These are phyloP conservation scores for Stenichneumon culpator DNA, from an alignment of 2,888 invertebrate genomes.

Conservation along the genomic window DNA sequence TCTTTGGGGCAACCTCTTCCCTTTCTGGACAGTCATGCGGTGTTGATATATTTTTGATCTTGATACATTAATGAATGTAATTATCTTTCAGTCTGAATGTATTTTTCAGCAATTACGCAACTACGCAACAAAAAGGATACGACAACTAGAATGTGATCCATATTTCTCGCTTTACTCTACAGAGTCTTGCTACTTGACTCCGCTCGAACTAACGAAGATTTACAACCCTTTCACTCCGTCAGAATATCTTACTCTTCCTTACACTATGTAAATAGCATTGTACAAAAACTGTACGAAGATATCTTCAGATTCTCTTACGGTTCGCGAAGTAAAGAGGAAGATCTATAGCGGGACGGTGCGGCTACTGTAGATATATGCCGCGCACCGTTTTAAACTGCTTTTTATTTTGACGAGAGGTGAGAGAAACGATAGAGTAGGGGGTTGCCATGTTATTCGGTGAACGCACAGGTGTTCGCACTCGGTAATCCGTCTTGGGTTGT, in stretches of 20 bases:
- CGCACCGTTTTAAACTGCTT: constrained; percentile 43
- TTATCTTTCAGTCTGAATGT: too few relatives aligned
- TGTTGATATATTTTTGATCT: too few relatives aligned
- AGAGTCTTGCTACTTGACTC: constrained; percentile 6
- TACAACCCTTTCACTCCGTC: constrained; percentile 27
- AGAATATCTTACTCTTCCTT: constrained; percentile 38
- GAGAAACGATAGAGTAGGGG: background rate
- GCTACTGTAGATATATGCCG: constrained; percentile 3
- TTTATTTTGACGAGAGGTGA: constrained; percentile 35
- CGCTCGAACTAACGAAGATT: constrained; percentile 50
- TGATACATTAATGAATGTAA: too few relatives aligned
- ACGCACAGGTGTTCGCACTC: constrained; percentile 48
- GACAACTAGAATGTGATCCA: background rate
- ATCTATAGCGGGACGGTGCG: constrained; percentile 9
- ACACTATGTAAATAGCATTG: constrained; percentile 1
- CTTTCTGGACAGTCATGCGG: too few relatives aligned
- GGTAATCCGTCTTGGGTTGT: constrained; percentile 54
- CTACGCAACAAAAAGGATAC: too few relatives aligned
- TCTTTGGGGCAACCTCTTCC: too few relatives aligned
- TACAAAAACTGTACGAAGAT: constrained; percentile 15
- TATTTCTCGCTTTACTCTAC: background rate
- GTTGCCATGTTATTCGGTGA: constrained; percentile 24
- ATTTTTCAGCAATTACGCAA: too few relatives aligned
- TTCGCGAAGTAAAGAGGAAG: constrained; percentile 31
- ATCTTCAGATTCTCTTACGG: constrained; percentile 51